A percentile compares a stretch with the other conserved stretches of the same genome.
phyloP scores from a whole-genome alignment of 1,140 invertebrate species.

The Drosophila sp. region DNA sequence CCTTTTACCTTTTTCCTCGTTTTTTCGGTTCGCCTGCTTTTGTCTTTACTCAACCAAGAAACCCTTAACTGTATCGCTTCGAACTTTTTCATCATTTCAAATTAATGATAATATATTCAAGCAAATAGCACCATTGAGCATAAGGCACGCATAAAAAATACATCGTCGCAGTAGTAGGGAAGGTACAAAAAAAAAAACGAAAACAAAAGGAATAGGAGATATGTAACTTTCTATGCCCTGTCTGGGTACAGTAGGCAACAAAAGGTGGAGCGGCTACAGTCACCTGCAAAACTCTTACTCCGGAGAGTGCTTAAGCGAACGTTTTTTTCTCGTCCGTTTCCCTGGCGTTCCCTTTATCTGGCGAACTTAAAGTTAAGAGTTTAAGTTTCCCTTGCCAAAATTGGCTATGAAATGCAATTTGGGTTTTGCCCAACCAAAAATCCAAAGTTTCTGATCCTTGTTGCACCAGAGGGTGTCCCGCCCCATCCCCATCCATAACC shows the following conservation, averaged over 20 bases:
- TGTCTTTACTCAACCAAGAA: constrained; percentile 9
- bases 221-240: constrained; percentile 14
- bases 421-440: constrained; percentile 37
- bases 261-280: constrained; percentile 25
- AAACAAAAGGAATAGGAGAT: constrained; percentile 2
- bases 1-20: constrained; percentile 5
- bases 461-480: constrained; percentile 42
- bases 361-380: constrained; percentile 52
- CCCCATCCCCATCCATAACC: neutral
- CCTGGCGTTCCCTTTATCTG: constrained; percentile 50
- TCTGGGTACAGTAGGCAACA: constrained; percentile 10
- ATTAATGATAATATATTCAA: constrained; percentile 76
- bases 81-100: constrained; percentile 54
- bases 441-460: constrained; percentile 28
- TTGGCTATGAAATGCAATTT: constrained; percentile 72
- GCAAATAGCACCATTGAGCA: constrained; percentile 65
- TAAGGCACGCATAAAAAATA: constrained; percentile 53
- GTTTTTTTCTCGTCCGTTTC: constrained; percentile 19
- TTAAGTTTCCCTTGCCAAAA: constrained; percentile 48
- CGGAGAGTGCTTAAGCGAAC: constrained; percentile 47
- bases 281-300: constrained; percentile 21
- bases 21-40: neutral
- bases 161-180: constrained; percentile 16
- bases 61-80: constrained; percentile 7
- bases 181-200: constrained; percentile 14